phyloP scores from a whole-genome alignment of 2,888 invertebrate genomes.

The Cheilosia grossa region DNA sequence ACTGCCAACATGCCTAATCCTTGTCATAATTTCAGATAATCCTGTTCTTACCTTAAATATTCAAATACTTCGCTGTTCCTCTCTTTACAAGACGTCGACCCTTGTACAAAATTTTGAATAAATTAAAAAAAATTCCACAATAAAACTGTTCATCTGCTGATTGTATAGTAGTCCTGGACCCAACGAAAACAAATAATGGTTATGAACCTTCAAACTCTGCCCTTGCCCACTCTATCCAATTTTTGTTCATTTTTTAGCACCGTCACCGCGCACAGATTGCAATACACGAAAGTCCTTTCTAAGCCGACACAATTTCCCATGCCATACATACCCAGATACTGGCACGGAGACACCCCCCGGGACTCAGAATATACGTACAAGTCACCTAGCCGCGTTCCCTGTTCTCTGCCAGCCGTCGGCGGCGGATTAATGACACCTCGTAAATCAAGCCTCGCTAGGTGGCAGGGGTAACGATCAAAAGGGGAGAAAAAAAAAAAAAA shows the following conservation, averaged over 20 bases:
- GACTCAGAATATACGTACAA: conserved; percentile 36
- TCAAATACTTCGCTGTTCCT: too few species aligned
- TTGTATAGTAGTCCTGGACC: conserved; percentile 17
- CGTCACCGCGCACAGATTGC: conserved; percentile 54
- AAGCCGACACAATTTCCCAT: conserved; percentile 58
- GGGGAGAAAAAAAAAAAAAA: conserved; percentile 7
- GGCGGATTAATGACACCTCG: conserved; percentile 75
- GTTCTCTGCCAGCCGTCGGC: conserved; percentile 54
- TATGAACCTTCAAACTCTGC: conserved; percentile 31
- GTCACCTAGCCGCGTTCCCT: conserved; percentile 34
- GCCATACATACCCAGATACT: conserved; percentile 31
- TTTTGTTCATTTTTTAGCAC: background rate
- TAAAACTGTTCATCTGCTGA: conserved; percentile 32
- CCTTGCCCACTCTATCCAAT: background rate
- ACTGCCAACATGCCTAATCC: too few species aligned
- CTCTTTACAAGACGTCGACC: too few species aligned
- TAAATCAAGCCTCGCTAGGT: conserved; percentile 58
- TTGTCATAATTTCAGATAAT: too few species aligned
- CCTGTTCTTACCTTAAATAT: too few species aligned
- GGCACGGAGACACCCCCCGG: conserved; percentile 38
- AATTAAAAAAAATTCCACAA: background rate
- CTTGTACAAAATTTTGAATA: background rate
- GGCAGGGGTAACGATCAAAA: conserved; percentile 19
- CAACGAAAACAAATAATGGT: conserved; percentile 17
- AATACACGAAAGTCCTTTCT: conserved; percentile 48